Conservation (phyloP, 2,113 vertebrate genomes). For the Hypocryptadius cinnamomeus region DNA sequence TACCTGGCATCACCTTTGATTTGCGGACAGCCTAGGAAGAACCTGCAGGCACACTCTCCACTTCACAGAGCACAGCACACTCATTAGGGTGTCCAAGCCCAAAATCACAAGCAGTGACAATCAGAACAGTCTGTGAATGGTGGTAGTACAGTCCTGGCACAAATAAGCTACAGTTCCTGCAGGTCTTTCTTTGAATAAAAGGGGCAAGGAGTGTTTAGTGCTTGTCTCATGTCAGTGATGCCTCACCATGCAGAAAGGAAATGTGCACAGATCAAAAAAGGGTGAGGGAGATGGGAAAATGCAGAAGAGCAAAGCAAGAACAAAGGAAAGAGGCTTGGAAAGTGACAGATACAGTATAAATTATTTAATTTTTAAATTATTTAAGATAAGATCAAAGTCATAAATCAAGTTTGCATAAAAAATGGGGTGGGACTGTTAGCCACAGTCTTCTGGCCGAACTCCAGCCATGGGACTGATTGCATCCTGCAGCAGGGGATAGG, state of each 20-base stretch:
- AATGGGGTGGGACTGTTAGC: not conserved
- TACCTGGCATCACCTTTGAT: not conserved
- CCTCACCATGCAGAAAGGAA: not conserved
- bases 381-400: slow-evolving; percentile 45
- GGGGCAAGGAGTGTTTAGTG: not conserved
- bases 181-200: not conserved
- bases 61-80: not conserved
- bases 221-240: not conserved
- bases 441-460: not conserved
- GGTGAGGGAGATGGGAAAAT: not conserved
- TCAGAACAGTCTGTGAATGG: not conserved
- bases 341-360: slow-evolving; percentile 30
- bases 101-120: not conserved
- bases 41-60: not conserved
- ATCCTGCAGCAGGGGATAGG: not conserved
- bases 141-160: not conserved
- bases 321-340: slow-evolving; percentile 11
- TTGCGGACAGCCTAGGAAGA: not conserved
- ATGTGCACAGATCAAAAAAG: not conserved
- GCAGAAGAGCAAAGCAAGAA: not conserved
- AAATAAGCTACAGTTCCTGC: not conserved
- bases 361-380: slow-evolving; percentile 54
- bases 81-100: not conserved
- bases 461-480: not conserved
- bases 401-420: slow-evolving; percentile 51